These are phyloP conservation scores for Antennarius striatus DNA, from an alignment of 2,113 vertebrate species.

Conservation along the genomic window DNA sequence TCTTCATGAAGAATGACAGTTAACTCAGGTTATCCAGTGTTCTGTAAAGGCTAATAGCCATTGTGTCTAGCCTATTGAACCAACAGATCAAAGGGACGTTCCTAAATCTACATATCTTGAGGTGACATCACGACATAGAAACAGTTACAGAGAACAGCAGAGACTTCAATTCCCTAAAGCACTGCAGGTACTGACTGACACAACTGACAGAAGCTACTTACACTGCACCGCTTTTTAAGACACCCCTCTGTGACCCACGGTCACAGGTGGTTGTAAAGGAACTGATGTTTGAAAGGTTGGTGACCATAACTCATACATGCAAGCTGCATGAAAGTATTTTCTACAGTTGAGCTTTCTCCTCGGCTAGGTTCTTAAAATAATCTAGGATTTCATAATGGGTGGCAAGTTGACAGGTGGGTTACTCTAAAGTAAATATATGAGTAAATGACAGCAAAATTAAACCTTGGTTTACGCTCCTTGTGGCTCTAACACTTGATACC, in stretches of 20 bases:
- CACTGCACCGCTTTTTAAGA: constrained; percentile 50
- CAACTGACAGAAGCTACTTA: constrained; percentile 62
- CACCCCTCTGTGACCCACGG: constrained; percentile 10
- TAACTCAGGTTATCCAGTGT: constrained; percentile 60
- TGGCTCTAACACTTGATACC: constrained; percentile 18
- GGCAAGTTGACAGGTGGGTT: not conserved
- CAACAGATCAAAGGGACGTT: constrained; percentile 28
- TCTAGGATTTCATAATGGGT: not conserved
- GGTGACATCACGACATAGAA: constrained; percentile 56
- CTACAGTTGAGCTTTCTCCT: constrained; percentile 45
- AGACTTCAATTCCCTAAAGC: constrained; percentile 54
- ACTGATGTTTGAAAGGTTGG: constrained; percentile 8
- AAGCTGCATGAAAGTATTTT: constrained; percentile 34
- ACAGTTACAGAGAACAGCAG: constrained; percentile 64
- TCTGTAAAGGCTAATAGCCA: constrained; percentile 43
- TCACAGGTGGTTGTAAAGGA: constrained; percentile 39
- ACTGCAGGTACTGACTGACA: constrained; percentile 43
- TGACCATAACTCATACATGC: constrained; percentile 10
- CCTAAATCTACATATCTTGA: constrained; percentile 56
- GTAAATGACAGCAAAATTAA: constrained; percentile 1
- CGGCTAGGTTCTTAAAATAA: constrained; percentile 20
- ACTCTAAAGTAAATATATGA: constrained; percentile 6
- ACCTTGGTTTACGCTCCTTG: constrained; percentile 37
- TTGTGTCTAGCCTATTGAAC: constrained; percentile 36
- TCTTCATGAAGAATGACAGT: constrained; percentile 29